Base-by-base conservation (phyloP, 2,888 invertebrate species). In the Dyspetes luteomarginatus region DNA sequence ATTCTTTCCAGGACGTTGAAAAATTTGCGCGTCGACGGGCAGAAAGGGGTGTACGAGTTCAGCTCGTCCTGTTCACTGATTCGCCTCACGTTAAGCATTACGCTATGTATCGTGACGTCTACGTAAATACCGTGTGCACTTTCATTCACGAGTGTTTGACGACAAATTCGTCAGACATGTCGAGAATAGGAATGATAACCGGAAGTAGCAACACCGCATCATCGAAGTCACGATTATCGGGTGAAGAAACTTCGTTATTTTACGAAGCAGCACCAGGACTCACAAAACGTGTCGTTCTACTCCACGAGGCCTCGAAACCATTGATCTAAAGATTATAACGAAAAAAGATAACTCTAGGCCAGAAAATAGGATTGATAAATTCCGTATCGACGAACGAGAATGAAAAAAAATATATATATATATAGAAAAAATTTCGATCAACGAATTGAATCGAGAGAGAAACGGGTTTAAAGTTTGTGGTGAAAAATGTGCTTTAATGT, bases 81-180 rank as follows among this genome's bases (percentile, higher is more conserved):
- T 96, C 96, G 7, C 94, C 95, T n/a, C 96, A 97, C 90, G 96
- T 96, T 0, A 94, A 95, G 86, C 96, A 96, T 88, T 94, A 94
- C 82, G 93, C 94, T 12, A 93, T 93, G 78, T 94, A 96, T 89
- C 94, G 94, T 48, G 93, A 94, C 56, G 93, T 94, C 81, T 95
- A 95, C 86, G 93, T 94, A 12, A 93, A 93, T 80, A 94, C 93
- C 72, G 94, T 95, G 36, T 94, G 93, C 88, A 93, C 92, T 81
- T 95, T 95, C 88, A 93, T 95, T 17, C 93, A 94, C 84, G 93
- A 93, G 85, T 95, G 95, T 85, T 90, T 95, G 58, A 91, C 58
- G 19, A 56, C 84, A 3, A 43, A 82, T n/a, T 17, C 72, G 24
- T 56, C 64, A 24, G 75, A 60, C 9, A 52, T 12, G 17, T 52